Evolutionary conservation across 2,888 invertebrate genomes (phyloP), one percentile per base, ranked within the genome.

Genomic region (Hypsopygia costalis): DNA sequence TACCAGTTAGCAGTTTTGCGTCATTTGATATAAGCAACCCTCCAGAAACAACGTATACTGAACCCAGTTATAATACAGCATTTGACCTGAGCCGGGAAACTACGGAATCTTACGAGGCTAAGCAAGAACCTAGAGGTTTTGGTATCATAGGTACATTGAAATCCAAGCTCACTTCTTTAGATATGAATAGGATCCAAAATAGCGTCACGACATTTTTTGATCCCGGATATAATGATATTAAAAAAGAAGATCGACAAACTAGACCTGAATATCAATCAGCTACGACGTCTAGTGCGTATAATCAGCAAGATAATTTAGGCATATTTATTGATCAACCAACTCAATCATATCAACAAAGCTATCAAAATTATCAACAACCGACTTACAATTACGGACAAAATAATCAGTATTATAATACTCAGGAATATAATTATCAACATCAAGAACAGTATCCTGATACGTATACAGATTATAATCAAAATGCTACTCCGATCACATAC

Each of bases 161-260:
- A 63, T 86, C 87, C 22, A 88, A 87, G 49, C 65, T 88, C 0
- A 76, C 78, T 46, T 70, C 80, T 5, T 61, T 89, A 34, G 86
- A 86, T 59, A 83, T 89, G 7, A 85, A 85, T 61, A 89, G 83
- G 55, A 75, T 89, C 30, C 88, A 88, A 58, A 82, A 69, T 55
- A 81, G 67, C 2, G 86, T 89, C 1, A 86, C 88, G 0, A 86
- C 82, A 0, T 89, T 89, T 52, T 89, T 89, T 33, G 89, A 89
- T 60, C 88, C 89, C 0, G 69, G 66, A 38, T 87, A 77, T 41
- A 85, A 82, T 56, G 65, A 68, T n/a, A 46, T 47, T 8, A 72
- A 69, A 55, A 53, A 58, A 5, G 66, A 69, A 6, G 47, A 52
- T 4, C 16, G 4, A 4, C 3, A 16, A 16, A 16, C 16, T 16